Base-by-base conservation (phyloP, 2,797 vertebrate genomes). In the Melanotaenia trifasciata region DNA sequence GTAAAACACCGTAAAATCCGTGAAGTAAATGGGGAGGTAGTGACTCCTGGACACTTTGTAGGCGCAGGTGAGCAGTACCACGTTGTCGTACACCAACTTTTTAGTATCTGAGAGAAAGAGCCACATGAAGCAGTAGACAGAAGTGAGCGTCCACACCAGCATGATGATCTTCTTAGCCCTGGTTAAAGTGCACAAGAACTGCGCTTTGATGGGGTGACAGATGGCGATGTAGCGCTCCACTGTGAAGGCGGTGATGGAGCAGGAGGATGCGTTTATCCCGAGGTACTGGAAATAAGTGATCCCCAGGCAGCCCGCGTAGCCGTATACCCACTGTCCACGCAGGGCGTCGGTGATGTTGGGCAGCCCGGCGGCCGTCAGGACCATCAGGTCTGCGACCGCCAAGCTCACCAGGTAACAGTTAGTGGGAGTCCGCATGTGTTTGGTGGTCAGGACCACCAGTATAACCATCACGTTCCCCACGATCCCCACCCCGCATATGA, bases 341-440 rank as follows among this genome's bases (percentile, higher is more conserved):
- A 99, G 87, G 62, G 96, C 97, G 58, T 99, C 97, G 0, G 97
- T 97, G 86, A 99, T 97, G 85, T 99, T 99, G 81, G 98, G 98
- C 18, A 99, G 94, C 60, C 98, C 98, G 5, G 97, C 97, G 10
- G 98, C 97, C 30, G 96, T 97, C 67, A 99, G 92, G 5, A 99
- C 98, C 95, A 96, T 98, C 76, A 99, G 96, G 84, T 99, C 98
- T 5, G 98, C 98, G 1, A 95, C 93, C 0, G 98, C 98, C 80
- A 99, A 94, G 59, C 98, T 99, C 92, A 99, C 98, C 91, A 99
- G 92, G 68, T 99, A 99, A 83, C 97, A 99, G 92, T 99, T 99
- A 1, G 98, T 99, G 78, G 98, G 98, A 13, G 97, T 99, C 77
- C 97, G 96, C 98, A 99, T 99, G 91, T 99, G 97, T 79, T 98